Base-by-base conservation (phyloP, 2,797 vertebrate genomes). In the Alauda arvensis region DNA sequence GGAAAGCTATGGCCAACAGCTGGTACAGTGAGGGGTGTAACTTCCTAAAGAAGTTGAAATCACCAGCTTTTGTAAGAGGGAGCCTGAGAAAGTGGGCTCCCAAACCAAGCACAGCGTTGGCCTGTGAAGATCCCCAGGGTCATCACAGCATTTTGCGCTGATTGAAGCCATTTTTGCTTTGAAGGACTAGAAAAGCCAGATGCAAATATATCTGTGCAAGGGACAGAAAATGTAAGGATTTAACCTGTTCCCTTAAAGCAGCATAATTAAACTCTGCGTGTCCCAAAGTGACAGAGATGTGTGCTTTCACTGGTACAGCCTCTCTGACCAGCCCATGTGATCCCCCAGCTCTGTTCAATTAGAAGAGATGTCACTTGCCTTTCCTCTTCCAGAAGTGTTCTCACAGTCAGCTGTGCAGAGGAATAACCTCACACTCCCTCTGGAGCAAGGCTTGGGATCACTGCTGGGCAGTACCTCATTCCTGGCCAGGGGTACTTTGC, bases 301-400 rank as follows among this genome's bases (percentile, higher is more conserved):
- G 67, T 4, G n/a, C 92, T 95, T 96, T 89, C 63, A 75, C 80
- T 92, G 63, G 66, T 69, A 40, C 51, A 83, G 76, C 74, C 84
- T 93, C 80, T 96, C 81, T 91, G 83, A 90, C 25, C 83, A 89
- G 53, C 48, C 37, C 48, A 45, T 53, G 52, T 91, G 92, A 96
- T 96, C 96, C 92, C 84, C 95, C 95, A 95, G 81, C 87, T 95
- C 85, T 86, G 51, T 92, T 93, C 93, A 94, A 94, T 96, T 93
- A 96, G 77, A 91, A 93, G 90, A 95, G 91, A 65, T 78, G 91
- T 93, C 94, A 91, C 51, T 77, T 67, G 81, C 82, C 59, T 92
- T 72, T 39, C 75, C 46, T 92, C 69, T 81, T 53, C 77, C 80
- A n/a, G 88, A 94, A 84, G 85, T 94, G 93, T 89, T 92, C 93